These are phyloP conservation scores for Anniella stebbinsi DNA, from an alignment of 2,797 vertebrate species.

Conservation along the genomic window DNA sequence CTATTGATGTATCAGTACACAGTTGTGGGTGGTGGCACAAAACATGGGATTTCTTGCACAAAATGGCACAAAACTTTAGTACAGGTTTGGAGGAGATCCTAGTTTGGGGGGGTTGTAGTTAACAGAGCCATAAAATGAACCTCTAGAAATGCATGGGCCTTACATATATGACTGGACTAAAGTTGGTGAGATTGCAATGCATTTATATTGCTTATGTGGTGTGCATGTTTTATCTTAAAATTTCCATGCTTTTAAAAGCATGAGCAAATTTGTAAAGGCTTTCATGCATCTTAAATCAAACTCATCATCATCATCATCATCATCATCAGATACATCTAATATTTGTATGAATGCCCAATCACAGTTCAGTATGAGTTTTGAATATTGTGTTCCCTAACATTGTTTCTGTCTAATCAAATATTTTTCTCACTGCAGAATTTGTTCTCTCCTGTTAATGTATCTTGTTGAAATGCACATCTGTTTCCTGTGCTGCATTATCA, in stretches of 20 bases:
- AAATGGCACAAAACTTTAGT: no score
- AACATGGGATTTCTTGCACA: no score
- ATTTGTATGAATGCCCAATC: neutral
- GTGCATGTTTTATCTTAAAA: neutral
- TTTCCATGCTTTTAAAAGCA: neutral
- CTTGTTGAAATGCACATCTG: neutral
- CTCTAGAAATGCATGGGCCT: neutral
- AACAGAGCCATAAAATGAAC: neutral
- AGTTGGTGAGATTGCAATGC: neutral
- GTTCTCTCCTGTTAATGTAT: neutral
- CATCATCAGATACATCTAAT: neutral
- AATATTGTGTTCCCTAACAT: neutral
- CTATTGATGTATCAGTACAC: no score
- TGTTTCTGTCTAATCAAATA: neutral
- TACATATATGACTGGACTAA: neutral
- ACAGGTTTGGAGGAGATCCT: no score
- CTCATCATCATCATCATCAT: no score
- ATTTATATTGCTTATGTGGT: neutral
- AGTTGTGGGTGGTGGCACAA: no score
- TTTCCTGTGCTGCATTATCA: neutral
- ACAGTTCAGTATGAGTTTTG: neutral
- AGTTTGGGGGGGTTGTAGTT: no score
- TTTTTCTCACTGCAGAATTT: neutral
- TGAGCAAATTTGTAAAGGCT: neutral
- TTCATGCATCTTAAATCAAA: neutral